Evolutionary conservation across 2,113 vertebrate species (phyloP).

Genomic region (Saccopteryx leptura): DNA sequence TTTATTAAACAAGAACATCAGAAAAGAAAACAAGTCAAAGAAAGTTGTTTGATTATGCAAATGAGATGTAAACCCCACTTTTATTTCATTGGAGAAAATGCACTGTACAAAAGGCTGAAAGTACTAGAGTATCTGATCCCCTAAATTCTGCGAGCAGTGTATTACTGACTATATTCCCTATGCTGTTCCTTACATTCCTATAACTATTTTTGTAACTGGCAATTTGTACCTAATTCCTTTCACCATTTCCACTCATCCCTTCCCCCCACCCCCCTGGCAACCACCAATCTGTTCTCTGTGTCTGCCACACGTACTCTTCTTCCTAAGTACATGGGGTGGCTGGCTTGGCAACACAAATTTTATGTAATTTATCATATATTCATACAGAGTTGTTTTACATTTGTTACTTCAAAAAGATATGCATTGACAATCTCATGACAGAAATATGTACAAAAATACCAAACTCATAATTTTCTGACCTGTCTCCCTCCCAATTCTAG

Average conservation of each 20-base stretch:
- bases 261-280: background rate
- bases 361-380: background rate
- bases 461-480: slow-evolving; percentile 31
- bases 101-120: no score
- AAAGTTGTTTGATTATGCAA: no score
- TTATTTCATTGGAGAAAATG: no score
- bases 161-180: background rate
- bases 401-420: slow-evolving; percentile 47
- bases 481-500: background rate
- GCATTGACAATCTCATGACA: background rate
- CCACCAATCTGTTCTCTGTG: background rate
- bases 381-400: slow-evolving; percentile 14
- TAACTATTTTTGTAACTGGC: background rate
- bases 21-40: no score
- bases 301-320: background rate
- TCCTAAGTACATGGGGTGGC: background rate
- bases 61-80: no score
- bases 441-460: slow-evolving; percentile 21
- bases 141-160: no score
- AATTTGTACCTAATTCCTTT: background rate
- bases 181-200: background rate
- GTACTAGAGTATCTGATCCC: no score
- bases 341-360: background rate
- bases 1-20: no score
- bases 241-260: background rate